Conservation (phyloP, 2,888 invertebrate genomes). For the Spilarctia lutea region DNA sequence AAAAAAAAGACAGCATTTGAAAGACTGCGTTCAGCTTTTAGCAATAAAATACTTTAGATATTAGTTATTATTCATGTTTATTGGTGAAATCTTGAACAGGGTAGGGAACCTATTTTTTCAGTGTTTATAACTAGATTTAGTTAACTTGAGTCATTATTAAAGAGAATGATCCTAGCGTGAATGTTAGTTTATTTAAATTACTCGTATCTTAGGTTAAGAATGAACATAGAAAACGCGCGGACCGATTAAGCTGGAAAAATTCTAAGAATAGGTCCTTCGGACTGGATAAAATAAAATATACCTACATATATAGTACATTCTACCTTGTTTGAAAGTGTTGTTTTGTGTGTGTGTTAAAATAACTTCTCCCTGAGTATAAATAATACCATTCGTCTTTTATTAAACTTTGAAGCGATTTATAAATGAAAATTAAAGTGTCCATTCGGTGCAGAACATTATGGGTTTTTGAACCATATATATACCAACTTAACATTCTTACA, state of each 20-base stretch:
- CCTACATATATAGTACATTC: neutral
- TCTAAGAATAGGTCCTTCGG: neutral
- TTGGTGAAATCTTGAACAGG: neutral
- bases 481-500: no score
- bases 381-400: neutral
- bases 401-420: neutral
- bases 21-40: neutral
- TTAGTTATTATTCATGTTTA: neutral
- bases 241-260: neutral
- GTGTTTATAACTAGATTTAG: neutral
- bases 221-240: neutral
- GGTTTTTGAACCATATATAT: no score
- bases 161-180: conserved; percentile 16
- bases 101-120: neutral
- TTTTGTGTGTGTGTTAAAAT: neutral
- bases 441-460: no score
- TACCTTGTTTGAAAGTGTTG: neutral
- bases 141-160: conserved; percentile 3
- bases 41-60: neutral
- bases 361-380: neutral
- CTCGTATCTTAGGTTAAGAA: neutral
- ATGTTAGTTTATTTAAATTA: neutral
- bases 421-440: no score
- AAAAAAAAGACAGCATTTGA: neutral
- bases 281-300: no score